Percentiles rank a stretch among this genome's conserved stretches.
phyloP scores from a whole-genome alignment of 30 jellyfish, hydroid and myxozoan species.

The Mastigias papua region DNA sequence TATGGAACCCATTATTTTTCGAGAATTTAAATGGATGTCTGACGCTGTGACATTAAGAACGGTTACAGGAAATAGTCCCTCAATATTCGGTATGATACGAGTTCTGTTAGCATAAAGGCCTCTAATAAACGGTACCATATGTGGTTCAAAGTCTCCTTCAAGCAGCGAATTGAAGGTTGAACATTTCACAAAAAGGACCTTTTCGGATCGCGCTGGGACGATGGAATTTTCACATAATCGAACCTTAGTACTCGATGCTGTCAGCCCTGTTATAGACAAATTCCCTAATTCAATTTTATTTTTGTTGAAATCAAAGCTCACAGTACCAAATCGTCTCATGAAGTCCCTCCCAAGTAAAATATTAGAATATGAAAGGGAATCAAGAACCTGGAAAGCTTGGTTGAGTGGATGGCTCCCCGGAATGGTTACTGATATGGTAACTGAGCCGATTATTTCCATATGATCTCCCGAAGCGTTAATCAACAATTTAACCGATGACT shows the following conservation, averaged over 20 bases:
- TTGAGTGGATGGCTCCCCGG: slow-evolving; percentile 51
- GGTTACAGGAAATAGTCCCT: slow-evolving; percentile 24
- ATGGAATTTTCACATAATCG: slow-evolving; percentile 23
- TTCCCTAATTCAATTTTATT: slow-evolving; percentile 40
- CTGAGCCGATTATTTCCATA: slow-evolving; percentile 44
- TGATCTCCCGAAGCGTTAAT: slow-evolving; percentile 70
- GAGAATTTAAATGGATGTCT: slow-evolving; percentile 26
- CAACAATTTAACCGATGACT: slow-evolving; percentile 26
- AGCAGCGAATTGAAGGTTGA: slow-evolving; percentile 10
- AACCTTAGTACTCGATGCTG: slow-evolving; percentile 11
- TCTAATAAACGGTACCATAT: not conserved
- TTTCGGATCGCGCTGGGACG: slow-evolving; percentile 51
- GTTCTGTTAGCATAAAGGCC: slow-evolving; percentile 48
- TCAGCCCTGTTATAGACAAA: slow-evolving; percentile 27
- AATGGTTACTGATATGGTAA: not conserved
- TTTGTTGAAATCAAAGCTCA: slow-evolving; percentile 16
- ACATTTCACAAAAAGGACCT: slow-evolving; percentile 11
- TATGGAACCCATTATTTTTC: slow-evolving; percentile 52
- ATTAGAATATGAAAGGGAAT: slow-evolving; percentile 29
- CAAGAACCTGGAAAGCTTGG: slow-evolving; percentile 57
- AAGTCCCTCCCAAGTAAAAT: slow-evolving; percentile 49
- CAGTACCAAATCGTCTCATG: slow-evolving; percentile 21
- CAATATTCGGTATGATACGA: slow-evolving; percentile 60
- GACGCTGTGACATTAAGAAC: slow-evolving; percentile 52
- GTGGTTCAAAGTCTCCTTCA: slow-evolving; percentile 56